Evolutionary conservation across 2,797 vertebrate genomes (phyloP), one percentile per base, ranked within the genome.

Genomic region (Sparidentex hasta): DNA sequence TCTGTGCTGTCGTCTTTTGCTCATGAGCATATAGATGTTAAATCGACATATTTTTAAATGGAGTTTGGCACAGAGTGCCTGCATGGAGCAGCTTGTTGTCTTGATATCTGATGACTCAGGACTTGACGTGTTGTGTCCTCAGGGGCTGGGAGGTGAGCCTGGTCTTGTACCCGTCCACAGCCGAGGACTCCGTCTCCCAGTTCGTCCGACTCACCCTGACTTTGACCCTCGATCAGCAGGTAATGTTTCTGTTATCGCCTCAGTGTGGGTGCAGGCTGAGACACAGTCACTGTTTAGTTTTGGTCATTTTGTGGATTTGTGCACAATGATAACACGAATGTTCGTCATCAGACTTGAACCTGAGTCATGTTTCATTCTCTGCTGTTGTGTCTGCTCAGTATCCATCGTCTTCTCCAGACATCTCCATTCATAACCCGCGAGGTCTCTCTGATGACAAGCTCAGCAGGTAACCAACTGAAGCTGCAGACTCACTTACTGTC

Each of bases 361-460:
- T 16, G 3, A 48, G 1, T n/a, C 2, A 46, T 11, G n/a, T 71
- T 3, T 72, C 20, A 55, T 33, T 14, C 14, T 25, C 51, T 25
- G 11, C 6, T 13, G 11, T 17, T 70, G 1, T 68, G 4, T 67
- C 0, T 75, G 12, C 63, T 33, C 81, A 99, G 98, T 99, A 99
- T 90, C 98, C 98, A 2, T 89, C 88, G 4, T 95, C 96, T 54
- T 91, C 95, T 81, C 98, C 98, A 0, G 84, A 83, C 85, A 97
- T 99, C 90, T 95, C 95, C 4, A 96, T 99, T 64, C 96, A 95
- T 23, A 97, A 98, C 84, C 96, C 98, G 0, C 92, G 98, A 11
- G 98, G 98, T 0, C 96, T 99, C 13, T 98, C 97, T 18, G 98
- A 99, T 81, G 97, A 99, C 76, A 98, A 97, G 81, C 96, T 99